Conservation (phyloP, 1,140 invertebrate species). For the Rhynchophorus ferrugineus region DNA sequence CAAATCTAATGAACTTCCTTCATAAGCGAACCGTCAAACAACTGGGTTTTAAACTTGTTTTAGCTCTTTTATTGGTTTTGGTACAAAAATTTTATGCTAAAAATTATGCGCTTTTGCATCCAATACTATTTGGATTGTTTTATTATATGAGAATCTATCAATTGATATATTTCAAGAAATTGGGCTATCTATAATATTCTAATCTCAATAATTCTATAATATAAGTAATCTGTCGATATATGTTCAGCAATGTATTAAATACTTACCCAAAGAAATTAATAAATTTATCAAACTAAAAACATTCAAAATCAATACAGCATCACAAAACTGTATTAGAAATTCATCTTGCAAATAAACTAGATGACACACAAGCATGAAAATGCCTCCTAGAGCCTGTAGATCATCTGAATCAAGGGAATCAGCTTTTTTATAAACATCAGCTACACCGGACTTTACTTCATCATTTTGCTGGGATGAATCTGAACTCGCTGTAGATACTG, state of each 20-base stretch:
- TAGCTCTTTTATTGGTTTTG: no score
- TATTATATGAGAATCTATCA: no score
- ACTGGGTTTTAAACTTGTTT: no score
- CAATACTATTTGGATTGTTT: no score
- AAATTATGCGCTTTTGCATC: no score
- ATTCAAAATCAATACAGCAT: slow-evolving; percentile 61
- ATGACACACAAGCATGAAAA: slow-evolving; percentile 62
- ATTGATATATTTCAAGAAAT: no score
- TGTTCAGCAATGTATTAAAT: no score
- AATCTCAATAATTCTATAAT: background rate
- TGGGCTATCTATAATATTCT: no score
- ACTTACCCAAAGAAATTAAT: slow-evolving; percentile 48
- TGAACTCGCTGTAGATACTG: slow-evolving; percentile 15
- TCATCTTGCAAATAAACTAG: slow-evolving; percentile 60
- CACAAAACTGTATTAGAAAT: slow-evolving; percentile 70
- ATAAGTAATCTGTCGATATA: background rate
- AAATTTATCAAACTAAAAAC: slow-evolving; percentile 48
- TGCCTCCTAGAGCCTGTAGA: slow-evolving; percentile 55
- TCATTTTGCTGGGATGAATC: slow-evolving; percentile 11
- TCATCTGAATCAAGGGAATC: slow-evolving; percentile 50
- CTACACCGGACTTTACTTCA: slow-evolving; percentile 1
- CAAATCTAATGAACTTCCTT: no score
- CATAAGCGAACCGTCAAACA: no score
- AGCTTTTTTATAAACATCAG: slow-evolving; percentile 36
- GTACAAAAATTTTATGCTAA: no score